These are phyloP conservation scores for Trichonephila inaurata DNA, from an alignment of 1,140 invertebrate genomes.

Conservation along the genomic window DNA sequence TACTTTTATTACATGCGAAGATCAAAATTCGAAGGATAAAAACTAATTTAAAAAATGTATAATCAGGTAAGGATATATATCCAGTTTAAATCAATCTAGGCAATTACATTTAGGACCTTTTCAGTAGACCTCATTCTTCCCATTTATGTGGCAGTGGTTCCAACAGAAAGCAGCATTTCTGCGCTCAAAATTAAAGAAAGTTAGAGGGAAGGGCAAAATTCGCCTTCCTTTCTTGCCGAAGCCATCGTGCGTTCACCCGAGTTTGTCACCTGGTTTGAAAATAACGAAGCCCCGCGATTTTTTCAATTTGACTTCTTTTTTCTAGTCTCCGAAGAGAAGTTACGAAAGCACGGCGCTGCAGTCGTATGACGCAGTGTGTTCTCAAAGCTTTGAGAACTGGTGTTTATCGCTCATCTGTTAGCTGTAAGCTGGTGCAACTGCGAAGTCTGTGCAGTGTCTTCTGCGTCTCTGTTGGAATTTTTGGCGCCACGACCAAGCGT, in stretches of 20 bases:
- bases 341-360: neutral
- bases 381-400: slow-evolving; percentile 9
- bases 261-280: slow-evolving; percentile 63
- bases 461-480: neutral
- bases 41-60: too few relatives aligned
- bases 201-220: neutral
- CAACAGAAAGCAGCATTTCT: neutral
- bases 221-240: neutral
- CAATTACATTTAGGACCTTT: neutral
- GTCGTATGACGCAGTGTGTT: slow-evolving; percentile 44
- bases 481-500: slow-evolving; percentile 40
- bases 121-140: neutral
- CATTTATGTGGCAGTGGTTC: neutral
- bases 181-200: neutral
- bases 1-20: too few relatives aligned
- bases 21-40: too few relatives aligned
- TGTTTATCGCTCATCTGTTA: slow-evolving; percentile 45
- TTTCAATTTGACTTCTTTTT: neutral
- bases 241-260: neutral
- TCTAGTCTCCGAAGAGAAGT: neutral
- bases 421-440: neutral
- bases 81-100: neutral
- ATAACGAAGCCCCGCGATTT: slow-evolving; percentile 6
- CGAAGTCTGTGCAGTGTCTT: slow-evolving; percentile 33
- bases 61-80: too few relatives aligned